phyloP scores from a whole-genome alignment of 2,888 invertebrate genomes.

The Taphrorychus bicolor region DNA sequence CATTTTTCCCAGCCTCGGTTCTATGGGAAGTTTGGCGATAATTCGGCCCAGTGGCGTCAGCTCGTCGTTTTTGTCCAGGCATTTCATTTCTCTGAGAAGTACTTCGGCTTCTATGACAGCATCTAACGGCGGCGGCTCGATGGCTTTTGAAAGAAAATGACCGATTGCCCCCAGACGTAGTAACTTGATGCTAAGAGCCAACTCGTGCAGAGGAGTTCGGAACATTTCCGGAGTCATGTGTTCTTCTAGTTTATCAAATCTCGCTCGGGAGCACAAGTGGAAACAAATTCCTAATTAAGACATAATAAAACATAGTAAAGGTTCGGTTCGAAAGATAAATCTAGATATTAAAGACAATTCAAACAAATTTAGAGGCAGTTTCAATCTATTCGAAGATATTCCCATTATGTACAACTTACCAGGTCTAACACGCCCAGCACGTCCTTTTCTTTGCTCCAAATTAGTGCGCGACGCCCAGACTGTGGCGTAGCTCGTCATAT shows the following conservation, averaged over 20 bases:
- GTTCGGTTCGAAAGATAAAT: too few species aligned
- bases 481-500: slow-evolving; percentile 98
- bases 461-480: slow-evolving; percentile 96
- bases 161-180: slow-evolving; percentile 91
- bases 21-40: slow-evolving; percentile 92
- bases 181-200: slow-evolving; percentile 90
- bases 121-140: slow-evolving; percentile 96
- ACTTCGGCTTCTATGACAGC: slow-evolving; percentile 96
- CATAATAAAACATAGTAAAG: too few species aligned
- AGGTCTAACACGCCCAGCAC: slow-evolving; percentile 93
- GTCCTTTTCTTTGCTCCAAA: slow-evolving; percentile 88
- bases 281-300: slow-evolving; percentile 71
- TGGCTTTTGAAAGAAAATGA: slow-evolving; percentile 92
- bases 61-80: slow-evolving; percentile 85
- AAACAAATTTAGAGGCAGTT: too few species aligned
- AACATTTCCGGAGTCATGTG: slow-evolving; percentile 98
- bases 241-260: slow-evolving; percentile 78
- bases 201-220: slow-evolving; percentile 93
- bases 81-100: slow-evolving; percentile 82
- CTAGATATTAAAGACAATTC: too few species aligned
- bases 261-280: slow-evolving; percentile 83
- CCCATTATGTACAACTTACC: too few species aligned
- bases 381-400: too few species aligned
- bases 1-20: slow-evolving; percentile 90
- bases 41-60: slow-evolving; percentile 93